Base-by-base conservation (phyloP, 2,888 invertebrate genomes). In the Pseudeuparius sepicola region DNA sequence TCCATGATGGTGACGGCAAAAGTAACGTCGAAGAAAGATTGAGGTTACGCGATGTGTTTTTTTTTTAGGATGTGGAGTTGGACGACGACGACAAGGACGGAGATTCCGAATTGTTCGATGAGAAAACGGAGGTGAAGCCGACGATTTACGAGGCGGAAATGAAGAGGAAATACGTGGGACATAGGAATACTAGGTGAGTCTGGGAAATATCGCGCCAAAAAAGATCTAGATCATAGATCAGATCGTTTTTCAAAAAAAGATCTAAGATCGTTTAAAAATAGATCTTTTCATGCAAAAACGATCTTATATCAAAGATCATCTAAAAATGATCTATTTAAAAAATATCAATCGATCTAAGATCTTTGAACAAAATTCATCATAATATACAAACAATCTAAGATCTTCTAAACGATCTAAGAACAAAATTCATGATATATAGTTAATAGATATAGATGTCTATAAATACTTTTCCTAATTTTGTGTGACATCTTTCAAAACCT, bases 81-180 rank as follows among this genome's bases (percentile, higher is more conserved):
- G 29, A 34, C 14, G 15, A 42, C 10, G 36, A 40, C 13, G 35
- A 30, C 7, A 16, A 24, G 9, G 39, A 39, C 33, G 39, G 25
- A 26, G 14, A 13, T 34, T 28, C 6, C 10, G n/a, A n/a, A n/a
- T n/a, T n/a, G n/a, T n/a, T n/a, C n/a, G n/a, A n/a, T n/a, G n/a
- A n/a, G n/a, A 52, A 50, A 42, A 41, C 39, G 41, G 50, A 50
- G 7, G 41, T 40, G 32, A 39, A 41, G 9, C 48, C 43, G 35
- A 42, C 36, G 12, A 43, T 50, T 13, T 63, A 60, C 27, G 67
- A 68, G 43, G 59, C 68, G 4, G 60, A 67, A 41, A 67, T 80
- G 41, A 76, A 72, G 51, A 73, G 71, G 62, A 78, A 77, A 51
- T 87, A 73, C 56, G 70, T 67, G 31, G 87, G 87, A 2, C 87